Evolutionary conservation across 2,113 vertebrate genomes (phyloP).

Genomic region (Meleagris gallopavo): DNA sequence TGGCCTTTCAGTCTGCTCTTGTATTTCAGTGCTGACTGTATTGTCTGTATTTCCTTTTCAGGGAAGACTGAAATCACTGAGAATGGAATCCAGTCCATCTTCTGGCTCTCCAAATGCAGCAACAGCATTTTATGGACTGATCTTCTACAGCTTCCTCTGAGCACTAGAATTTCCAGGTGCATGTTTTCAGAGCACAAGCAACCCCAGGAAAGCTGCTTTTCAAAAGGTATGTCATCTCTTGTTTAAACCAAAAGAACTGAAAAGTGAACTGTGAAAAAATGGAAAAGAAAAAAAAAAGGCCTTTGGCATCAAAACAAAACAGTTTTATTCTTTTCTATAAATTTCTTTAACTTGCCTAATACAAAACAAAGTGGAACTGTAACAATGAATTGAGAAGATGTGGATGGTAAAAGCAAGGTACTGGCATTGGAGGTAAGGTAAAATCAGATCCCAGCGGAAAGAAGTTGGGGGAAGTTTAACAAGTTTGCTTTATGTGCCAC

Average conservation of each 20-base stretch:
- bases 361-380: not conserved
- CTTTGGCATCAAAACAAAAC: slow-evolving; percentile 28
- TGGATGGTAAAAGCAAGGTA: not conserved
- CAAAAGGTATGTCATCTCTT: slow-evolving; percentile 26
- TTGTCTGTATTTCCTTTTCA: slow-evolving; percentile 22
- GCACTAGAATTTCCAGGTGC: slow-evolving; percentile 4
- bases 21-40: not conserved
- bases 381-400: not conserved
- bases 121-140: not conserved
- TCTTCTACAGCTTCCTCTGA: not conserved
- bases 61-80: not conserved
- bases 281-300: not conserved
- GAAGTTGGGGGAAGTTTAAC: slow-evolving; percentile 27
- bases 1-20: not conserved
- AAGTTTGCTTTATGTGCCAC: slow-evolving; percentile 50
- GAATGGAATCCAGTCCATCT: not conserved
- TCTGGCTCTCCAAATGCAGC: not conserved
- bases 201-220: slow-evolving; percentile 6
- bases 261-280: not conserved
- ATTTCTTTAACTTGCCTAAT: not conserved
- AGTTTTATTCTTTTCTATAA: not conserved
- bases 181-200: not conserved
- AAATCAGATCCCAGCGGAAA: slow-evolving; percentile 15
- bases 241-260: not conserved
- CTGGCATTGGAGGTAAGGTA: not conserved